A percentile compares a stretch with the other conserved stretches of the same genome.
These are phyloP conservation scores for Heterodera filipjevi DNA, from an alignment of 2,888 invertebrate species.

Conservation along the genomic window DNA sequence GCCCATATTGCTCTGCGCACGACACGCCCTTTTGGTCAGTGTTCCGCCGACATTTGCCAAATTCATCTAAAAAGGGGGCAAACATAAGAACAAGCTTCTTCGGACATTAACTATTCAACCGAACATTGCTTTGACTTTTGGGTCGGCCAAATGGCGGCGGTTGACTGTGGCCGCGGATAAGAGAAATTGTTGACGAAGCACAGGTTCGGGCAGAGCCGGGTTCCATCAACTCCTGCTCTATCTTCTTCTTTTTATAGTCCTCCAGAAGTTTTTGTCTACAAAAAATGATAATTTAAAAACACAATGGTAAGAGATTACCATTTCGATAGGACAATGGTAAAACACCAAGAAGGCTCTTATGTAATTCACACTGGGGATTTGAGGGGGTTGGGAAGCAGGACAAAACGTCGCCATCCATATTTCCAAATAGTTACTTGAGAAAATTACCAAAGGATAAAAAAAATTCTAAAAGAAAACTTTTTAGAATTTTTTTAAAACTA, in stretches of 20 bases:
- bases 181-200: slow-evolving; percentile 40
- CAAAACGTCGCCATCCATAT: too few species aligned
- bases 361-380: too few species aligned
- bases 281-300: slow-evolving; percentile 8
- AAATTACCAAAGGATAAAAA: too few species aligned
- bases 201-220: slow-evolving; percentile 50
- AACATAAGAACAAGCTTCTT: too few species aligned
- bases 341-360: too few species aligned
- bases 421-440: too few species aligned
- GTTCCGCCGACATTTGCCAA: background rate
- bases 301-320: too few species aligned
- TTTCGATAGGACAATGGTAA: too few species aligned
- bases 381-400: too few species aligned
- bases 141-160: slow-evolving; percentile 61
- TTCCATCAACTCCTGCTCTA: slow-evolving; percentile 59
- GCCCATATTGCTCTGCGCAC: slow-evolving; percentile 45
- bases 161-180: slow-evolving; percentile 45
- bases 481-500: too few species aligned
- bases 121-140: slow-evolving; percentile 57
- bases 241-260: slow-evolving; percentile 62
- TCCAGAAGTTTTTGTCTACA: slow-evolving; percentile 60
- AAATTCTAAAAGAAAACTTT: too few species aligned
- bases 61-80: slow-evolving; percentile 30
- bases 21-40: slow-evolving; percentile 33
- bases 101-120: background rate